Evolutionary conservation across 2,113 vertebrate genomes (phyloP).

Genomic region (Osmerus eperlanus): DNA sequence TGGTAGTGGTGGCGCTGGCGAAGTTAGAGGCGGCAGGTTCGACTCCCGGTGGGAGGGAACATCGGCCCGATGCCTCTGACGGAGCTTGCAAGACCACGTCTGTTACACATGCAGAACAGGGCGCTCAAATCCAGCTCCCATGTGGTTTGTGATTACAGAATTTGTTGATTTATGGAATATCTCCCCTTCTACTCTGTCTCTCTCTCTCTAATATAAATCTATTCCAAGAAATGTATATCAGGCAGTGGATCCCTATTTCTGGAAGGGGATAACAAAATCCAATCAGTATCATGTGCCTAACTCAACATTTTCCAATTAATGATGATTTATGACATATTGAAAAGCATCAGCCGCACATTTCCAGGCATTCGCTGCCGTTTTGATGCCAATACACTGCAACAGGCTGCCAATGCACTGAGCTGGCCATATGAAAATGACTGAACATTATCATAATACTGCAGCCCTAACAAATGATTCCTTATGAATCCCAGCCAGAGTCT

Average conservation of each 20-base stretch:
- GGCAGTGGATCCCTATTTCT: slow-evolving; percentile 37
- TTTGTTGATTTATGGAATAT: slow-evolving; percentile 48
- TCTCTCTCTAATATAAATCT: slow-evolving; percentile 51
- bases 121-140: slow-evolving; percentile 15
- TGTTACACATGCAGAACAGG: slow-evolving; percentile 27
- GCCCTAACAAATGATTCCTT: slow-evolving; percentile 53
- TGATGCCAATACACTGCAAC: slow-evolving; percentile 25
- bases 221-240: slow-evolving; percentile 44
- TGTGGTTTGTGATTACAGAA: slow-evolving; percentile 48
- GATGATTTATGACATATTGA: slow-evolving; percentile 42
- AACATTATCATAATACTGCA: slow-evolving; percentile 46
- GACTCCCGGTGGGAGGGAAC: too few species aligned
- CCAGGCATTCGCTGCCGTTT: slow-evolving; percentile 27
- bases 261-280: slow-evolving; percentile 42
- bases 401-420: slow-evolving; percentile 11
- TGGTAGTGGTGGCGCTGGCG: too few species aligned
- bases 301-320: slow-evolving; percentile 49
- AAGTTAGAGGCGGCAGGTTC: too few species aligned
- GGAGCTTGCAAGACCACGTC: too few species aligned
- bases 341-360: slow-evolving; percentile 30
- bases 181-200: slow-evolving; percentile 16
- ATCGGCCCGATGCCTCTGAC: too few species aligned
- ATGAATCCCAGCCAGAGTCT: slow-evolving; percentile 51
- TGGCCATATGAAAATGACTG: slow-evolving; percentile 29
- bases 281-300: slow-evolving; percentile 42